phyloP scores from a whole-genome alignment of 2,888 invertebrate genomes.

The Epirrita christyi region DNA sequence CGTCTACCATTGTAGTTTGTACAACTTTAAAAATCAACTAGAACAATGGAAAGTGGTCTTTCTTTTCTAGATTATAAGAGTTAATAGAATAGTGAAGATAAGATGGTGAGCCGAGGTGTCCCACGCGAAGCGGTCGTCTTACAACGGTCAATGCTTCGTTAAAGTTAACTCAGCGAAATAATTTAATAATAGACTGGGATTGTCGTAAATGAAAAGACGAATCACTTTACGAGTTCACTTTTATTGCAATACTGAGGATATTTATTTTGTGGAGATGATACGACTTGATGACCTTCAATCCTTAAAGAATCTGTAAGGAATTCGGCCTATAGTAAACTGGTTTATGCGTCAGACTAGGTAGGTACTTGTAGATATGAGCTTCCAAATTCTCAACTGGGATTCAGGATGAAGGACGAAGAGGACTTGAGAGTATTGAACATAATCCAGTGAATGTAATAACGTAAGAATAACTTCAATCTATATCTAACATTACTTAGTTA shows the following conservation, averaged over 20 bases:
- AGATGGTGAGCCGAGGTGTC: constrained; percentile 40
- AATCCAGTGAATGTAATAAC: not conserved
- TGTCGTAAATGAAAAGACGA: constrained; percentile 7
- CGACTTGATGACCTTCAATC: no score
- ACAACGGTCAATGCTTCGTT: constrained; percentile 58
- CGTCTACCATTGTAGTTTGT: constrained; percentile 61
- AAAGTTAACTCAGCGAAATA: constrained; percentile 26
- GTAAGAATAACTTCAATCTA: no score
- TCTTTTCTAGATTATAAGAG: constrained; percentile 42
- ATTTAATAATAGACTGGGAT: constrained; percentile 21
- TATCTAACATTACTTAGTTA: no score
- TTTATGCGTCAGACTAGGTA: not conserved
- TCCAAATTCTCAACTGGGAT: not conserved
- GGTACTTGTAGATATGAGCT: not conserved
- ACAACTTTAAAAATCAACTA: constrained; percentile 34
- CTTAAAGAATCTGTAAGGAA: constrained; percentile 6
- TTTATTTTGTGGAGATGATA: no score
- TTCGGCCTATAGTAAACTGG: constrained; percentile 6
- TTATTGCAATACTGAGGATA: no score
- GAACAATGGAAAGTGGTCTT: constrained; percentile 40
- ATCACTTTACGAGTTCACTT: not conserved
- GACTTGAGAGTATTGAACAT: not conserved
- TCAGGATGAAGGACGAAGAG: not conserved
- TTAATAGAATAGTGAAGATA: constrained; percentile 19
- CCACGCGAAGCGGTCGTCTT: constrained; percentile 52